Conservation (phyloP, 2,113 vertebrate genomes). For the Cygnus atratus region DNA sequence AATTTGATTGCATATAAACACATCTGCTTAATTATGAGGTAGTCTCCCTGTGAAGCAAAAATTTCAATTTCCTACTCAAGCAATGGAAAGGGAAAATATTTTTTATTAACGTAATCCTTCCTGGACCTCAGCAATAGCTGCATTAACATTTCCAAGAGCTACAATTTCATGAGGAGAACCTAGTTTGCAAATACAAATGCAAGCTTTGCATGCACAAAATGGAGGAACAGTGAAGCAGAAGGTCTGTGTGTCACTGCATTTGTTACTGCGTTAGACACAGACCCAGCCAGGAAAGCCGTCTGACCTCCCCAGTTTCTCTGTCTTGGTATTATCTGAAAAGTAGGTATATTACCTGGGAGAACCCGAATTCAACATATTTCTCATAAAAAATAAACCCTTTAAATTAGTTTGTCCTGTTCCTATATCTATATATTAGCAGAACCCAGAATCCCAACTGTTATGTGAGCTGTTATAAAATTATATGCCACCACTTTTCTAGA, state of each 20-base stretch:
- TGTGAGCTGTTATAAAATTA: background rate
- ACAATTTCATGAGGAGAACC: background rate
- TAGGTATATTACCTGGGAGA: background rate
- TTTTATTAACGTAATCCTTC: background rate
- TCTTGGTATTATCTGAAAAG: background rate
- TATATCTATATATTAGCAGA: background rate
- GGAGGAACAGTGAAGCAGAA: background rate
- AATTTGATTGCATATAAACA: slow-evolving; percentile 6
- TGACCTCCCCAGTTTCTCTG: background rate
- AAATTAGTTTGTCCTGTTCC: background rate
- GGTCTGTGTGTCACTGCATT: background rate
- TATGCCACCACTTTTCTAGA: background rate
- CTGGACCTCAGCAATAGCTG: background rate
- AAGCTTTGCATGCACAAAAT: slow-evolving; percentile 20
- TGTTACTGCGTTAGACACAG: background rate
- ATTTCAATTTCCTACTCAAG: slow-evolving; percentile 70
- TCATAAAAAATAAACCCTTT: background rate
- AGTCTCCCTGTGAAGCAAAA: slow-evolving; percentile 63
- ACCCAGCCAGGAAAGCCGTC: background rate
- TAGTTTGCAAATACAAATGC: background rate
- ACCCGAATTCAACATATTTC: background rate
- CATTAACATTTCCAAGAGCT: background rate
- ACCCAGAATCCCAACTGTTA: background rate
- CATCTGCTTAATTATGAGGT: slow-evolving; percentile 63
- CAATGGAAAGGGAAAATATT: slow-evolving; percentile 13